A percentile compares a stretch with the other conserved stretches of the same genome.
Conservation (phyloP, 92 coral and sea anemone species). For the Zoanthus solanderi region DNA sequence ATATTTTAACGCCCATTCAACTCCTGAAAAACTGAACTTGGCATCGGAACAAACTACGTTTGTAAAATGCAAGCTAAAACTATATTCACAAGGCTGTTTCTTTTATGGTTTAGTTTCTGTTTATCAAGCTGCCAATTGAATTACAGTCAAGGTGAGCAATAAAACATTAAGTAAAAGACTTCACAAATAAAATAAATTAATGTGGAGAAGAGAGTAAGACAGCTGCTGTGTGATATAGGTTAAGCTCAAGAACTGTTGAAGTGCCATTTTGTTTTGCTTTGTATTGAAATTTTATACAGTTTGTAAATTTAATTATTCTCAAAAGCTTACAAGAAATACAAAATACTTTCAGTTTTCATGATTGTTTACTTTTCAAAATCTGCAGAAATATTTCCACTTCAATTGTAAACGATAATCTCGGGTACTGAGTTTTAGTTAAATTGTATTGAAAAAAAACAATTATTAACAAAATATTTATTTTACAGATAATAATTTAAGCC, state of each 20-base stretch:
- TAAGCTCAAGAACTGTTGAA: neutral
- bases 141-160: neutral
- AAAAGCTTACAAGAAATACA: neutral
- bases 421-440: no score
- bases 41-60: neutral
- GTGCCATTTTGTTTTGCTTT: neutral
- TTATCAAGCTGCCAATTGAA: neutral
- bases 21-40: neutral
- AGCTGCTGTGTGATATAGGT: neutral
- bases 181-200: neutral
- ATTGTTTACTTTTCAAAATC: no score
- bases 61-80: constrained; percentile 11
- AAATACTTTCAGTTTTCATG: neutral
- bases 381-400: no score
- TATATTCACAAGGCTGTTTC: neutral
- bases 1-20: constrained; percentile 20
- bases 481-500: no score
- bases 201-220: neutral
- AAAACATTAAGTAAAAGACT: neutral
- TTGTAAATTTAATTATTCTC: neutral
- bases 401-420: no score
- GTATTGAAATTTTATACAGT: neutral
- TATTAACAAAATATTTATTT: no score
- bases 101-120: neutral
- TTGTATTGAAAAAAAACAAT: no score